Base-by-base conservation (phyloP, 2,888 invertebrate species). In the Erynnis tages region DNA sequence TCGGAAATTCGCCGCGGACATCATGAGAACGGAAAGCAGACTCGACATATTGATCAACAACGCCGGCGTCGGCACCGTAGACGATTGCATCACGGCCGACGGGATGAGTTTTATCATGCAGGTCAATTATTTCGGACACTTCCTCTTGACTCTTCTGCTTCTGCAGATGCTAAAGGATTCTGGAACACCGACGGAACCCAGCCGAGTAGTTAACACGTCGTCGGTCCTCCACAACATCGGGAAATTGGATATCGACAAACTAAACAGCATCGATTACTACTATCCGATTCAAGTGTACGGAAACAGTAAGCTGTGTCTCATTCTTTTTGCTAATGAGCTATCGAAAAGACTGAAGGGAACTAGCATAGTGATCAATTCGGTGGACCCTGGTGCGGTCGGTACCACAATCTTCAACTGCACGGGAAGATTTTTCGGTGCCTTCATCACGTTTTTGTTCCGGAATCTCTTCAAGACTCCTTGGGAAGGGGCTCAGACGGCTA, bases 41-140 rank as follows among this genome's bases (percentile, higher is more conserved):
- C 76, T 97, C 47, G 94, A 97, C 75, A 93, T 97, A 13, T 80
- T 97, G n/a, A 91, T 97, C 34, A 96, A 97, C 74, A 97, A 97
- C 70, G 97, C 97, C 0, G 97, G 97, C 1, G 94, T 94, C 0
- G 92, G 95, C 38, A 85, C 91, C 0, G 92, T 93, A 53, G 83
- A 81, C 5, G 92, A 84, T 43, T 69, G 66, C 8, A 84, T 91
- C 47, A 95, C 95, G 13, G 92, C 93, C 64, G 97, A 98, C 69
- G 96, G 95, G 1, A 80, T 98, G 56, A 97, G 97, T 73, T 85
- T 93, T 57, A 95, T 95, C 6, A 96, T 97, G 94, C 97, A 95
- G 41, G 96, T 97, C 1, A 98, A 98, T 78, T 96, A 98, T 69
- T 96, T 95, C 75, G 98, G 98, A 0, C 95, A 97, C 6, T 98